Evolutionary conservation across 2,797 vertebrate genomes (phyloP), one percentile per base, ranked within the genome.

Genomic region (Trematomus bernacchii): DNA sequence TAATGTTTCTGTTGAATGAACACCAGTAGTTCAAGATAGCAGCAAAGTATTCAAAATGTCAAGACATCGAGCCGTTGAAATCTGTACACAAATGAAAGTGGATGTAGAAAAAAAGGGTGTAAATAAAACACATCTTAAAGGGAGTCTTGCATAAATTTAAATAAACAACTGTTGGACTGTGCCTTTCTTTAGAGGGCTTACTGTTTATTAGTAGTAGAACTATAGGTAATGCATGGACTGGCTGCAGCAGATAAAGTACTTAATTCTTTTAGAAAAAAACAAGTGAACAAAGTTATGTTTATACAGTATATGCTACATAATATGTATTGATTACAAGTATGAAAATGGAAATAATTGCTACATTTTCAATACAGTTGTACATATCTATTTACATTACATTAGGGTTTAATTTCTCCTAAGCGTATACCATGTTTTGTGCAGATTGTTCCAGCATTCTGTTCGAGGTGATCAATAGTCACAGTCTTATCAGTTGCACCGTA

Each of bases 261-360:
- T 90, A 91, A 93, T 91, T 91, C 82, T 93, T 94, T 94, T 94
- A 93, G 90, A 94, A 94, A 93, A 37, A 94, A 93, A 93, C 85
- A 91, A 93, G 90, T 90, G 90, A 93, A 92, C 89, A 94, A 94
- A 94, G 91, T 93, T 87, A 91, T 92, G 92, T 95, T 93, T 93
- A 90, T 95, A 95, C 94, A 95, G 92, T 91, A 89, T 95, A 95
- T 96, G 95, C 94, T 95, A 96, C 95, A 96, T 94, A 93, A 95
- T 95, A 95, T 94, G 94, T 94, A 93, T 94, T 91, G 93, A 94
- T 94, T 95, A 96, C 93, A 95, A 94, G 92, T 95, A 96, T 95
- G 94, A 96, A 95, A 95, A 95, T 95, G 95, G 94, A 95, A 95
- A 95, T 94, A 94, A 91, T 95, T 95, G 95, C 95, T 95, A 96